Conservation (phyloP, 2,113 vertebrate genomes). For the Stegastes partitus region DNA sequence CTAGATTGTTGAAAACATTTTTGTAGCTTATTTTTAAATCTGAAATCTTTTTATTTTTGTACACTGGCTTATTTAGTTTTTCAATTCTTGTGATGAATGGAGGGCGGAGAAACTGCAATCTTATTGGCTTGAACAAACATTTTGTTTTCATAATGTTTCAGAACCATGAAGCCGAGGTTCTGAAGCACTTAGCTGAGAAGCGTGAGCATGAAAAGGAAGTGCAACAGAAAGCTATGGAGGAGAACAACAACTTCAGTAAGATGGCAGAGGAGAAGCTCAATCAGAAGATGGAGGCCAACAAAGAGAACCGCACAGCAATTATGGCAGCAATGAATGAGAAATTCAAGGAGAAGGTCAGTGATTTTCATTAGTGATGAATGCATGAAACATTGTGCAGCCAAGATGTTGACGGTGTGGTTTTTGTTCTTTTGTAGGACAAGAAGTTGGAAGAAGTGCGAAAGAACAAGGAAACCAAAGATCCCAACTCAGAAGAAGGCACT, state of each 20-base stretch:
- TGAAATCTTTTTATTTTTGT: not conserved
- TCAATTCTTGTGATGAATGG: not conserved
- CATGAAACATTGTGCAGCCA: not conserved
- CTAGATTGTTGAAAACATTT: too few relatives aligned
- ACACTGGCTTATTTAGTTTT: not conserved
- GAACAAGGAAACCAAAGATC: constrained; percentile 97
- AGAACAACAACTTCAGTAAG: constrained; percentile 98
- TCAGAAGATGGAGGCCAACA: constrained; percentile 98
- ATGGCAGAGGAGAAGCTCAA: constrained; percentile 99
- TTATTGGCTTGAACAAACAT: too few relatives aligned
- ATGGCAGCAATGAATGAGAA: constrained; percentile 96
- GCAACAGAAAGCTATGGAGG: constrained; percentile 95
- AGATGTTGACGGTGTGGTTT: not conserved
- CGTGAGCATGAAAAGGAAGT: constrained; percentile 97
- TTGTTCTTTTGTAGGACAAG: constrained; percentile 89
- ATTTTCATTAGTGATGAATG: accelerated
- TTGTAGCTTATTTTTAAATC: too few relatives aligned
- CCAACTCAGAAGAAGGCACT: constrained; percentile 79
- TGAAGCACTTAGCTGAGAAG: constrained; percentile 97
- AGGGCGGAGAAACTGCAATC: not conserved
- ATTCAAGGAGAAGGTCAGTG: constrained; percentile 93
- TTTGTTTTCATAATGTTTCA: constrained; percentile 52
- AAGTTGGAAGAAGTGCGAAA: constrained; percentile 96
- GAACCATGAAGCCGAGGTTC: constrained; percentile 96
- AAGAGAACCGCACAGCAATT: constrained; percentile 96